These are phyloP conservation scores for Apamea crenata DNA, from an alignment of 2,888 invertebrate species.

Conservation along the genomic window DNA sequence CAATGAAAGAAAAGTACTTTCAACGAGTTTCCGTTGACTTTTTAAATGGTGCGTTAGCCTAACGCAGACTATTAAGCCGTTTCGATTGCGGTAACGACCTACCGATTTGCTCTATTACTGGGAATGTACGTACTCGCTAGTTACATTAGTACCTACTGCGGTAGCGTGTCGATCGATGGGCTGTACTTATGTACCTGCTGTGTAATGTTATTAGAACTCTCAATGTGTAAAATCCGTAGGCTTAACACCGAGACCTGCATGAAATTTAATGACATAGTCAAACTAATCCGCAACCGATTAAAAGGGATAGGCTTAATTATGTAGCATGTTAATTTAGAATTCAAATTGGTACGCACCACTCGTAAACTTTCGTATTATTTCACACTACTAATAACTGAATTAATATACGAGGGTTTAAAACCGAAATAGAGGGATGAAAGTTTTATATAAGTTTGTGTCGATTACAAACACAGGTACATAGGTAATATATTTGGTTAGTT, in stretches of 20 bases:
- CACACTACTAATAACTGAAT: constrained; percentile 63
- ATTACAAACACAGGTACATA: constrained; percentile 29
- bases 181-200: constrained; percentile 3
- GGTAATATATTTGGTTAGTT: constrained; percentile 44
- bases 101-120: constrained; percentile 59
- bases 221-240: constrained; percentile 3
- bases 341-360: constrained; percentile 45
- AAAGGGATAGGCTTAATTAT: constrained; percentile 64
- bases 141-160: constrained; percentile 28
- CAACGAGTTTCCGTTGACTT: constrained; percentile 84
- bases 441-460: constrained; percentile 58
- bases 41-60: constrained; percentile 82
- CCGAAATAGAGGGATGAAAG: constrained; percentile 48
- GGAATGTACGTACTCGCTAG: constrained; percentile 29
- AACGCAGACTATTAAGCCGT: constrained; percentile 72
- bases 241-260: constrained; percentile 39
- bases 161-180: constrained; percentile 39
- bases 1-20: constrained; percentile 88
- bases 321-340: constrained; percentile 54
- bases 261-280: constrained; percentile 40
- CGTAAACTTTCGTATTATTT: constrained; percentile 60
- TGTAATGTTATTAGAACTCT: constrained; percentile 30
- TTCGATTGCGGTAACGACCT: constrained; percentile 65
- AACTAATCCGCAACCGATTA: constrained; percentile 55
- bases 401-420: constrained; percentile 57